phyloP scores from a whole-genome alignment of 2,888 invertebrate species.

The Timandra comae region DNA sequence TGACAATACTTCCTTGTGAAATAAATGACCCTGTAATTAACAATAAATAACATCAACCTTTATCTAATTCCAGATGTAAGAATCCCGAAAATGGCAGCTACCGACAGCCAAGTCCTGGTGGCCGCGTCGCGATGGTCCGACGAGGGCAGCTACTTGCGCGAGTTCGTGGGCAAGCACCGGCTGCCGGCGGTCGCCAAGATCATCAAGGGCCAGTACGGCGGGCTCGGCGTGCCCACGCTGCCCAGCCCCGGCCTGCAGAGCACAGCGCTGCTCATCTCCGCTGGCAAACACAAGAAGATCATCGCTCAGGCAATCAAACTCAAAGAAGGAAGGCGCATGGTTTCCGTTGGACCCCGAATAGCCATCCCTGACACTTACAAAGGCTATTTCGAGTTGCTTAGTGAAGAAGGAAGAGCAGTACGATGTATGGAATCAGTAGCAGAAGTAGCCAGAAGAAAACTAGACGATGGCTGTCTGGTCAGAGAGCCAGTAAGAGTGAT shows the following conservation, averaged over 20 bases:
- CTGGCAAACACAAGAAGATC: conserved; percentile 89
- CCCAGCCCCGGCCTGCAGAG: conserved; percentile 92
- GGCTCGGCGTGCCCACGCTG: conserved; percentile 91
- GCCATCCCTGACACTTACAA: conserved; percentile 93
- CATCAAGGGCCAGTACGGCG: conserved; percentile 95
- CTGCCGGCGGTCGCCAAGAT: conserved; percentile 92
- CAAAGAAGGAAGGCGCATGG: conserved; percentile 89
- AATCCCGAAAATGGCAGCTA: conserved; percentile 84
- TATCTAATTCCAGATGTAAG: conserved; percentile 74
- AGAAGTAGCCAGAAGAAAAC: conserved; percentile 86
- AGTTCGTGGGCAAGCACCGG: conserved; percentile 84
- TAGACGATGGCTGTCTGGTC: conserved; percentile 86
- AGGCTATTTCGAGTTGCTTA: conserved; percentile 95
- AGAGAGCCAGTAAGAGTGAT: conserved; percentile 86
- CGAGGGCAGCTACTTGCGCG: conserved; percentile 83
- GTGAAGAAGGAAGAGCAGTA: conserved; percentile 94
- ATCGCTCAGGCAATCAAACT: conserved; percentile 93
- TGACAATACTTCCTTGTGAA: too few species aligned
- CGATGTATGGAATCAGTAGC: conserved; percentile 92
- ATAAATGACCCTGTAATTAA: too few species aligned
- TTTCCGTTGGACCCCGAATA: conserved; percentile 87
- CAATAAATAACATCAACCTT: too few species aligned
- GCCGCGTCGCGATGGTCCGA: conserved; percentile 88
- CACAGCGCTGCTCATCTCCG: conserved; percentile 89
- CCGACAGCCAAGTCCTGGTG: conserved; percentile 92